Evolutionary conservation across 2,113 vertebrate species (phyloP).

Genomic region (Microtus ochrogaster): DNA sequence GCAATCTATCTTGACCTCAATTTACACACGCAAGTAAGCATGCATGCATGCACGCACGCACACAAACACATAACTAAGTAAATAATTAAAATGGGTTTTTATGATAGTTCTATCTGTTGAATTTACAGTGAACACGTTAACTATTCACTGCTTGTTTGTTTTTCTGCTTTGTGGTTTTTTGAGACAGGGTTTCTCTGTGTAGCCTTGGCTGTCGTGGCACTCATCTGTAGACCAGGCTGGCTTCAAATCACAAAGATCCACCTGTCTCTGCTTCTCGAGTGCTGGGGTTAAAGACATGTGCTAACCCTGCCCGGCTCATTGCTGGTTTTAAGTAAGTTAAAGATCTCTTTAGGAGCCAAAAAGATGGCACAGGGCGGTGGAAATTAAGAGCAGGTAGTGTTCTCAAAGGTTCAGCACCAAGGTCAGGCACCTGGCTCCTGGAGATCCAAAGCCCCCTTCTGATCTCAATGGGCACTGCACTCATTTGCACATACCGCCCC

Average conservation of each 20-base stretch:
- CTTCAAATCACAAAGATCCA: not conserved
- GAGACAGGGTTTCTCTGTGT: not conserved
- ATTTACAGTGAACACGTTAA: conserved; percentile 31
- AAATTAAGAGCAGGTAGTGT: not conserved
- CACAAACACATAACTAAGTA: no score
- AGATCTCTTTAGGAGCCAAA: not conserved
- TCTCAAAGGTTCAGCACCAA: not conserved
- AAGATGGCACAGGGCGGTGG: not conserved
- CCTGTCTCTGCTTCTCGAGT: not conserved
- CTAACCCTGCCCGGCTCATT: not conserved
- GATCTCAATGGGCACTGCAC: no score
- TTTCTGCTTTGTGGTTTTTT: not conserved
- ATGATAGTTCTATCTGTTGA: conserved; percentile 20
- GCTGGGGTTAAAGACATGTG: not conserved
- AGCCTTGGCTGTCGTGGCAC: not conserved
- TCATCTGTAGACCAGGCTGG: not conserved
- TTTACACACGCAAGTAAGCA: not conserved
- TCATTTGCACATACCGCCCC: not conserved
- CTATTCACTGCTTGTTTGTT: not conserved
- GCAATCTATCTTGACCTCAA: not conserved
- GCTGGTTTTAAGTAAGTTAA: not conserved
- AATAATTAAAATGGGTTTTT: not conserved
- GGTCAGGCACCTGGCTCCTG: not conserved
- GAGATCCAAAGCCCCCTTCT: not conserved
- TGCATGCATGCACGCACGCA: no score